Evolutionary conservation across 1,140 invertebrate genomes (phyloP), one percentile per base, ranked within the genome.

Genomic region (Drosophila athabasca): DNA sequence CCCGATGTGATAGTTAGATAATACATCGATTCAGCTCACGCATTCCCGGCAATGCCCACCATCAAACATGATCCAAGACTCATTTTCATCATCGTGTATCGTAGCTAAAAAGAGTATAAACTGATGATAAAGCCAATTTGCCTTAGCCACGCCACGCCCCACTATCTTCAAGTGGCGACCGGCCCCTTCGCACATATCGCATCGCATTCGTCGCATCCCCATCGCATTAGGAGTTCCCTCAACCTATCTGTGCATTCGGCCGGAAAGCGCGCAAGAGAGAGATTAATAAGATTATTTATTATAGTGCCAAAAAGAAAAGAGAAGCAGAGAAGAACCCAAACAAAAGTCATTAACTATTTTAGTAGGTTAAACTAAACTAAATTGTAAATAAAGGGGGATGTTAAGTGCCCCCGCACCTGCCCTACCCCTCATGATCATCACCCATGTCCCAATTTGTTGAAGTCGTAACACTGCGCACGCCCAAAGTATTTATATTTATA

Each of bases 241-340:
- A 75, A 48, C 15, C 53, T 31, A 55, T 66, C 70, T 64, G 55
- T 61, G 59, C 58, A 24, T 39, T 48, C 35, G 31, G 68, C 48
- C 61, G 48, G 64, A 55, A 31, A 64, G 57, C 64, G 49, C 64
- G 24, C 22, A 31, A 51, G 73, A 88, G 83, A 85, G 83, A 85
- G 82, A 88, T 81, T 81, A 58, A 78, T 88, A 85, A 85, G 82
- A 88, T 82, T 87, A 85, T 87, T 88, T 87, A 85, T 85, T 85
- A 68, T 85, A 87, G 83, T 88, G 83, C 83, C 83, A 88, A 87
- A 87, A 61, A 75, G 0, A 58, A 55, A 54, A 43, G 35, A 55
- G 39, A 62, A 22, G 39, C 15, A 65, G 60, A 61, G 50, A 67
- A 61, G 50, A 67, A 53, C 64, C 41, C 44, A 62, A 87, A 45